phyloP scores from a whole-genome alignment of 2,888 invertebrate species.

The Gordius sp. region DNA sequence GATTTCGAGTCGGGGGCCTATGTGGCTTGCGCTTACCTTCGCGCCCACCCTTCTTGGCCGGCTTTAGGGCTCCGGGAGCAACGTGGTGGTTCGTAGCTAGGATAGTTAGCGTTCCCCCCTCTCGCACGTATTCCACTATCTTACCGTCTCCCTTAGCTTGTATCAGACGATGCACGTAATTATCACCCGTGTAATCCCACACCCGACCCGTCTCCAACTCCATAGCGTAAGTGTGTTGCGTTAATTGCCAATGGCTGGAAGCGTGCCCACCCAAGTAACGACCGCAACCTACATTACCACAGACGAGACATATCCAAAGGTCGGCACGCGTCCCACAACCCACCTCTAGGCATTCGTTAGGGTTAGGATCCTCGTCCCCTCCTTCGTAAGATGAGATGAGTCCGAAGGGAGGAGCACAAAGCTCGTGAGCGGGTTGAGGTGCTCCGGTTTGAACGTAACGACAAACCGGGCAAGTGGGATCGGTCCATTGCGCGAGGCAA shows the following conservation, averaged over 20 bases:
- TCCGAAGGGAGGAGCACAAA: neutral
- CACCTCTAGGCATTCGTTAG: slow-evolving; percentile 1
- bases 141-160: slow-evolving; percentile 91
- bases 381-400: neutral
- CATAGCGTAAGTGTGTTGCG: slow-evolving; percentile 85
- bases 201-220: slow-evolving; percentile 69
- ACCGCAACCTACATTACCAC: slow-evolving; percentile 92
- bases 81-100: no score
- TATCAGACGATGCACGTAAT: slow-evolving; percentile 73
- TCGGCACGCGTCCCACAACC: slow-evolving; percentile 26
- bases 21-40: no score
- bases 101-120: no score
- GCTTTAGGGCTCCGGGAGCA: no score
- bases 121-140: slow-evolving; percentile 38
- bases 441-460: slow-evolving; percentile 59
- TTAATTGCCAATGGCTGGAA: slow-evolving; percentile 58
- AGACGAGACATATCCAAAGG: slow-evolving; percentile 92
- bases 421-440: slow-evolving; percentile 32
- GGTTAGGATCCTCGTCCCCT: neutral
- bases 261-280: slow-evolving; percentile 28
- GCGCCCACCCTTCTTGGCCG: no score
- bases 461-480: slow-evolving; percentile 78
- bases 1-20: no score
- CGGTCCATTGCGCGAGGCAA: slow-evolving; percentile 82
- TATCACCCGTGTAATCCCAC: slow-evolving; percentile 97